phyloP scores from a whole-genome alignment of 1,140 invertebrate species.

The Eurosta solidaginis region DNA sequence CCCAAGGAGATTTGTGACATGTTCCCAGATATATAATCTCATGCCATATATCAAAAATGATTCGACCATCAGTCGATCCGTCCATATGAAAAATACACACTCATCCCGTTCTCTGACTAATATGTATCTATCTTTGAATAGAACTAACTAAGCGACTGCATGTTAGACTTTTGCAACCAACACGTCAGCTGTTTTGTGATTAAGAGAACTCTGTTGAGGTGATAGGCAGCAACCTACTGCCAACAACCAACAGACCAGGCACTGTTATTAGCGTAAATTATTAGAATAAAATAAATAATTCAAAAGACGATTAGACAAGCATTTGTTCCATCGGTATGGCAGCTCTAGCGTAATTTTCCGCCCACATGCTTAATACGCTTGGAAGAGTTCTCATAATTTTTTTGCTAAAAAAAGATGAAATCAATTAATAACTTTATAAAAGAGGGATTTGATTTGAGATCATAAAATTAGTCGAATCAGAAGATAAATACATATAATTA shows the following conservation, averaged over 20 bases:
- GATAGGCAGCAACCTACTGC: neutral
- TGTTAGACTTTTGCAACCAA: neutral
- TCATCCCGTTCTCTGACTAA: too few species aligned
- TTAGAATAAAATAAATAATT: constrained; percentile 18
- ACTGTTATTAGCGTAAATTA: constrained; percentile 17
- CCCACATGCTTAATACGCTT: neutral
- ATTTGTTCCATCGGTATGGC: neutral
- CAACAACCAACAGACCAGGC: neutral
- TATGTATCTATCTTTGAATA: too few species aligned
- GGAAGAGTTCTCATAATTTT: neutral
- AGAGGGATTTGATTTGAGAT: too few species aligned
- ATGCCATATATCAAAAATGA: too few species aligned
- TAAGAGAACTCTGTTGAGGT: neutral
- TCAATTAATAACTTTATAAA: too few species aligned
- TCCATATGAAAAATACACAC: too few species aligned
- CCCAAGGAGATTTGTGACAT: too few species aligned
- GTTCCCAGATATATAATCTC: too few species aligned
- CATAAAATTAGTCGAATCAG: too few species aligned
- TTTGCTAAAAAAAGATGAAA: neutral
- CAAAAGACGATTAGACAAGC: neutral
- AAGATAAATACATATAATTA: too few species aligned
- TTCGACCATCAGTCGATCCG: too few species aligned
- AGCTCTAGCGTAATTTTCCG: neutral
- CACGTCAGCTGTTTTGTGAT: neutral
- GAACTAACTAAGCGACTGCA: neutral